Conservation (phyloP, 2,888 invertebrate genomes). For the Capitulum mitella region DNA sequence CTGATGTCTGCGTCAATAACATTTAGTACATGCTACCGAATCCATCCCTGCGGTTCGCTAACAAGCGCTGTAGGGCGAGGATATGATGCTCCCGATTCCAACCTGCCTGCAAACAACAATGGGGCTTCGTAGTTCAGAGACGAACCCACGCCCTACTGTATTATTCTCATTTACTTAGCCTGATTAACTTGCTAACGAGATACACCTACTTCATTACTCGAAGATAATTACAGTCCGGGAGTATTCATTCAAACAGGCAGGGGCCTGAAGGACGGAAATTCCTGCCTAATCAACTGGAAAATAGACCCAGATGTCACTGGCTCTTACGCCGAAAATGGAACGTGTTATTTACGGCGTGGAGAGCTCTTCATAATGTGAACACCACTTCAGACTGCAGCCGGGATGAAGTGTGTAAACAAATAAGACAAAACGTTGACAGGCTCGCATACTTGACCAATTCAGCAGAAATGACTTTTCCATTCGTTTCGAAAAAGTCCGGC, state of each 20-base stretch:
- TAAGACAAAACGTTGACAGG: background rate
- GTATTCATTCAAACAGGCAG: background rate
- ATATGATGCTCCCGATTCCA: no score
- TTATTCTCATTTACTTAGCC: background rate
- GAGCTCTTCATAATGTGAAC: background rate
- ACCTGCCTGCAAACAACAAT: no score
- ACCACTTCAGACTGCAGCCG: background rate
- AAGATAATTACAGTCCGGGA: conserved; percentile 4
- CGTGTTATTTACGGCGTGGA: background rate
- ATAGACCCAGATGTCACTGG: conserved; percentile 8
- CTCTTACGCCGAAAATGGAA: background rate
- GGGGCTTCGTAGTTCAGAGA: no score
- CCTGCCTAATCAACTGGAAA: background rate
- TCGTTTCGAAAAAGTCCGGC: background rate
- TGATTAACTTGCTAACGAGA: conserved; percentile 11
- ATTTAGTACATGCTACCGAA: no score
- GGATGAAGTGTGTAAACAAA: background rate
- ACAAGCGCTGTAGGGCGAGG: no score
- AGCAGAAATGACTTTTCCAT: background rate
- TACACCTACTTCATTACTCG: conserved; percentile 5
- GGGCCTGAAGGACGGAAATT: background rate
- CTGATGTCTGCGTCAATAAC: no score
- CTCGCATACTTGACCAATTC: background rate
- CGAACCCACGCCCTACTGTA: no score
- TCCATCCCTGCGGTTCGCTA: no score